These are phyloP conservation scores for Falcunculus frontatus DNA, from an alignment of 2,113 vertebrate genomes.

Conservation along the genomic window DNA sequence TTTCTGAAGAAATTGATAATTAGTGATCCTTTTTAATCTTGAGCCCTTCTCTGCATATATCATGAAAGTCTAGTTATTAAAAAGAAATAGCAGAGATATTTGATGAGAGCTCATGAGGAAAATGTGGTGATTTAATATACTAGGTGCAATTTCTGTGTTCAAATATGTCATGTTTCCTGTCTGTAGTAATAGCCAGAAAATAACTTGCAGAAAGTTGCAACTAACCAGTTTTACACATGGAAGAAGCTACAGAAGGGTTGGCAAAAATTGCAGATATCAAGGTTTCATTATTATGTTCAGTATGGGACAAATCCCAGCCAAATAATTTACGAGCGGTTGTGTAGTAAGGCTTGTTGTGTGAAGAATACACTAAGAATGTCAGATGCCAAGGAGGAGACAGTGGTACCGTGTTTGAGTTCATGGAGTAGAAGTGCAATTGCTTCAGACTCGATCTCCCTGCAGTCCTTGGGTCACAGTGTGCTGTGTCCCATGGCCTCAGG, in stretches of 20 bases:
- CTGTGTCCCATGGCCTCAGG: accelerated
- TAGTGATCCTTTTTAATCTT: not conserved
- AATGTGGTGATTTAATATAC: not conserved
- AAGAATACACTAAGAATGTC: not conserved
- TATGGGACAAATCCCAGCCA: not conserved
- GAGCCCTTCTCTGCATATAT: not conserved
- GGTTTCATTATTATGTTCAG: not conserved
- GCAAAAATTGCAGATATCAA: not conserved
- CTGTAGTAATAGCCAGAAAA: not conserved
- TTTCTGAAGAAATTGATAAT: not conserved
- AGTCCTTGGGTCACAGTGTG: not conserved
- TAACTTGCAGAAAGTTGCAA: not conserved
- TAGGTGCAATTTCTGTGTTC: not conserved
- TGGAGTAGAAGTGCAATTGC: not conserved
- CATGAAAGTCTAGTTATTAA: not conserved
- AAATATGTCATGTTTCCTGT: not conserved
- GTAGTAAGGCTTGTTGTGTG: not conserved
- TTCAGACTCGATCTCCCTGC: not conserved
- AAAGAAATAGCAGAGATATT: not conserved
- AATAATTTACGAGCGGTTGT: not conserved
- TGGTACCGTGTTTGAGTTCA: not conserved
- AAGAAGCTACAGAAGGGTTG: not conserved
- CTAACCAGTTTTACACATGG: not conserved
- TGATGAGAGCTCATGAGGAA: not conserved
- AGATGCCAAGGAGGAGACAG: not conserved